Conservation (phyloP, 2,888 invertebrate species). For the Lordiphosa andalusiaca region DNA sequence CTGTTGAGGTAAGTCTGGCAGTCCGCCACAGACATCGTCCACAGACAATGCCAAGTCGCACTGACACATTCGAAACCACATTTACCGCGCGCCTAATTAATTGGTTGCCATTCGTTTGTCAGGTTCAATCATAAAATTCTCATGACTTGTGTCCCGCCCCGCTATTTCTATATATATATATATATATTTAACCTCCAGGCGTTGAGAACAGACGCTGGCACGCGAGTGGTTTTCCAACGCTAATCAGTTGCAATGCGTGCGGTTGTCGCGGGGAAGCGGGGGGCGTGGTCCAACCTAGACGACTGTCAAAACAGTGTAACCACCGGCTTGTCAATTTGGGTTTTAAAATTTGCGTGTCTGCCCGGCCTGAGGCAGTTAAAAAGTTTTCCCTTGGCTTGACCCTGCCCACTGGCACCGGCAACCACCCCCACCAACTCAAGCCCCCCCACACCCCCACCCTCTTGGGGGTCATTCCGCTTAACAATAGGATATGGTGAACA, state of each 20-base stretch:
- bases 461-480: constrained; percentile 38
- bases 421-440: not conserved
- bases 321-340: constrained; percentile 42
- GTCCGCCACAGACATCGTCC: constrained; percentile 9
- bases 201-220: constrained; percentile 36
- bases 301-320: constrained; percentile 51
- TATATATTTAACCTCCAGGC: constrained; percentile 41
- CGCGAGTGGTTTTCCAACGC: constrained; percentile 48
- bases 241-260: constrained; percentile 51
- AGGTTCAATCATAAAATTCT: constrained; percentile 32
- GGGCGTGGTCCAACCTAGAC: constrained; percentile 12
- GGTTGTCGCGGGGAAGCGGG: not conserved
- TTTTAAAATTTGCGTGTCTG: constrained; percentile 34
- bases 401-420: constrained; percentile 6
- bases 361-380: constrained; percentile 12
- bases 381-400: constrained; percentile 8
- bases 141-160: constrained; percentile 4
- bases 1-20: constrained; percentile 28
- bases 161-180: constrained; percentile 14
- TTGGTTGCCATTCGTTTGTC: constrained; percentile 44
- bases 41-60: not conserved
- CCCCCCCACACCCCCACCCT: not conserved
- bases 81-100: constrained; percentile 46
- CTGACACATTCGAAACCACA: constrained; percentile 37
- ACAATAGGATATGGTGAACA: constrained; percentile 68